Evolutionary conservation across 1,140 invertebrate species (phyloP).

Genomic region (Bombus impatiens): DNA sequence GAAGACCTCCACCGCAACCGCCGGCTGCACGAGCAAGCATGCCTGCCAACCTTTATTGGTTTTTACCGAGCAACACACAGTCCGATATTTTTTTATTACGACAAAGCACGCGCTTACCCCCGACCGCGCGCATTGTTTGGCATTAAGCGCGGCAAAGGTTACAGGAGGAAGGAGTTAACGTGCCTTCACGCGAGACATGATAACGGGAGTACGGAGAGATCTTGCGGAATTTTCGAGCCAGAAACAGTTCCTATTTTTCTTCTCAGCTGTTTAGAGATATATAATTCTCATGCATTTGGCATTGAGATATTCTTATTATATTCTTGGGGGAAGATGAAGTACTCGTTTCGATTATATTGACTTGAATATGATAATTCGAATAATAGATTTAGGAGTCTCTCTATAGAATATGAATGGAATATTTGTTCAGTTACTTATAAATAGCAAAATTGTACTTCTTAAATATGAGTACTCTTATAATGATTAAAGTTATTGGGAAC

Average conservation of each 20-base stretch:
- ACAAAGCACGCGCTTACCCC: constrained; percentile 66
- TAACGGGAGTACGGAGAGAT: constrained; percentile 12
- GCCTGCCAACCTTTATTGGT: constrained; percentile 80
- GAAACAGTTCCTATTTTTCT: not conserved
- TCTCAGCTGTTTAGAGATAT: not conserved
- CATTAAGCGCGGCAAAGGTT: constrained; percentile 67
- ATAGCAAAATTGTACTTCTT: not conserved
- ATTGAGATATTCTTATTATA: not conserved
- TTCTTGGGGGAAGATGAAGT: not conserved
- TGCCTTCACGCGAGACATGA: constrained; percentile 59
- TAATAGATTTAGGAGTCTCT: not conserved
- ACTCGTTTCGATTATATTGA: not conserved
- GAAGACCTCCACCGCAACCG: constrained; percentile 77
- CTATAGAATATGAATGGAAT: not conserved
- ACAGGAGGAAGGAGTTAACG: constrained; percentile 64
- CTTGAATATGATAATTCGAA: not conserved
- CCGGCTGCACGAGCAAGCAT: constrained; percentile 75
- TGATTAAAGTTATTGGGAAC: not conserved
- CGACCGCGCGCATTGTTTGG: constrained; percentile 64
- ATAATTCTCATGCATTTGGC: not conserved
- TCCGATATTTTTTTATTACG: constrained; percentile 74
- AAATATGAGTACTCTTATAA: not conserved
- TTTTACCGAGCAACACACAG: constrained; percentile 79
- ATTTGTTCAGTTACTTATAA: not conserved
- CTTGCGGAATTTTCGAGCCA: not conserved